Conservation (phyloP, 2,888 invertebrate species). For the Osedax frankpressi region DNA sequence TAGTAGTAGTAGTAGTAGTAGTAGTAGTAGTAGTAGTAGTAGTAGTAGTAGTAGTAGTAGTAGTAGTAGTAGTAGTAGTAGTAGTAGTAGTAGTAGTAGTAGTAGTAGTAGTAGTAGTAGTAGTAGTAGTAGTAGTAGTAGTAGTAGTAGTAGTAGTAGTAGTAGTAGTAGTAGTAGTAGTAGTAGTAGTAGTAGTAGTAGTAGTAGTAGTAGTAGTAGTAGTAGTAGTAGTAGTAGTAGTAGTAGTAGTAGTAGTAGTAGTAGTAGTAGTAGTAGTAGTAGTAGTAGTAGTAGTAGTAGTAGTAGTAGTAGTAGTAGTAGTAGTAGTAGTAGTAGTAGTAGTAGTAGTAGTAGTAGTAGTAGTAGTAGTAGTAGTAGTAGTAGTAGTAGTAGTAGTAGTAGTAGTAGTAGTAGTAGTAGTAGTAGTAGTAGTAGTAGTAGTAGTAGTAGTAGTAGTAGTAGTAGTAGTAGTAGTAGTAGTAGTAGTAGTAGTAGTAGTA, state of each 20-base stretch:
- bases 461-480: not conserved
- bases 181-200: not conserved
- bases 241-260: not conserved
- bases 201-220: not conserved
- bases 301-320: not conserved
- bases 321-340: not conserved
- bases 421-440: not conserved
- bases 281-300: constrained; percentile 1
- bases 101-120: constrained; percentile 16
- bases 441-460: not conserved
- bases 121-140: not conserved
- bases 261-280: not conserved
- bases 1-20: constrained; percentile 18
- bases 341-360: not conserved
- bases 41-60: constrained; percentile 24
- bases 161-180: not conserved
- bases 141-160: not conserved
- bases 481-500: not conserved
- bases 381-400: not conserved
- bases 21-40: constrained; percentile 23
- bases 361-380: not conserved
- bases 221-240: not conserved
- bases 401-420: not conserved
- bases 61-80: constrained; percentile 15
- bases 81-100: constrained; percentile 18